Evolutionary conservation across 2,113 vertebrate species (phyloP).

Genomic region (Triplophysa siluroides): DNA sequence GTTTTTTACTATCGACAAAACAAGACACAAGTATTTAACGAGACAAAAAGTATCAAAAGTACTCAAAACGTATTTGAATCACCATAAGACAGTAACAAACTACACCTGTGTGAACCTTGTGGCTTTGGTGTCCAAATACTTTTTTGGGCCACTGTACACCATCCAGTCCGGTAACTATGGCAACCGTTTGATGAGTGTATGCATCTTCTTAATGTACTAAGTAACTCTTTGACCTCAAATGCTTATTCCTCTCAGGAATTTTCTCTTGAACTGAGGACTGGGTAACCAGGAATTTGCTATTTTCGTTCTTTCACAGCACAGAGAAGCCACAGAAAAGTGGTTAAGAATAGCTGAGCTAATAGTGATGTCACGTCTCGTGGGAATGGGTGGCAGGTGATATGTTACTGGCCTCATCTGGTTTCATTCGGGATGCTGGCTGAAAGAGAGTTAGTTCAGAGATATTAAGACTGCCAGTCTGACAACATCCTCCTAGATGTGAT

Average conservation of each 20-base stretch:
- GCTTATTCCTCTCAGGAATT: neutral
- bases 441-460: neutral
- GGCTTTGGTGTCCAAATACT: neutral
- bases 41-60: too few relatives aligned
- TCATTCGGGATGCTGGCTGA: constrained; percentile 21
- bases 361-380: constrained; percentile 45
- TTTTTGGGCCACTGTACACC: neutral
- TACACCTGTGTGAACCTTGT: neutral
- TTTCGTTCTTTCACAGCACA: constrained; percentile 37
- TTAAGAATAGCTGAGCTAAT: constrained; percentile 43
- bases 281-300: constrained; percentile 20
- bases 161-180: neutral
- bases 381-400: constrained; percentile 34
- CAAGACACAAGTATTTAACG: neutral
- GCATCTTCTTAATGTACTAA: neutral
- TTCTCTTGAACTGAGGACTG: constrained; percentile 24
- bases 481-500: neutral
- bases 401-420: constrained; percentile 34
- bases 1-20: neutral
- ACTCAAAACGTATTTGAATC: too few relatives aligned
- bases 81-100: neutral
- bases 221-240: constrained; percentile 10
- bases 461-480: neutral
- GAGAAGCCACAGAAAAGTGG: constrained; percentile 35
- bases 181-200: neutral